Evolutionary conservation across 2,113 vertebrate species (phyloP), one percentile per base, ranked within the genome.

Genomic region (Sapajus apella): DNA sequence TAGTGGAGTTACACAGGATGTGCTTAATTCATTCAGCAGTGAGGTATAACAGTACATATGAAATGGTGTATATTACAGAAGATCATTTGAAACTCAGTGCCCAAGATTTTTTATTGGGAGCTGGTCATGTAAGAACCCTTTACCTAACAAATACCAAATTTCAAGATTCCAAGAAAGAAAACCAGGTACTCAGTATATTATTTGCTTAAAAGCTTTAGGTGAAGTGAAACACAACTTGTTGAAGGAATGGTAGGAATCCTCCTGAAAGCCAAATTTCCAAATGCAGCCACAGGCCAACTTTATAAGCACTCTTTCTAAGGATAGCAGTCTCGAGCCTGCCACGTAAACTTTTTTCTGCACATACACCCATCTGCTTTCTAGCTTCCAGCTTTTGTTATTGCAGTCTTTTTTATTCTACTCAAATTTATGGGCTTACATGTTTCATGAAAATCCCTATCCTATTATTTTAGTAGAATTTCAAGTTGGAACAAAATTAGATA

Each of bases 401-500:
- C 83, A 73, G 81, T 9, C 47, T 96, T 95, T 91, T n/a, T 47
- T n/a, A 79, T 88, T 82, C 25, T 84, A 43, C 23, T 91, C 45
- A 93, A 68, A 96, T 20, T 50, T 75, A 76, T 4, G 10, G 23
- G 35, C n/a, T 91, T 97, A 73, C 66, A 4, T 35, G 56, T 96
- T 93, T 95, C 55, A 88, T 85, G 72, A 91, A 80, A 91, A 83
- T 40, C 21, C 17, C 8, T 97, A 94, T 83, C 40, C 12, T 82
- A 27, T 81, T 94, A 40, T 94, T 87, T 91, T 85, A 86, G 16
- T 73, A 32, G 35, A 52, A 83, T 95, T 97, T 91, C 61, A 97
- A 8, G 11, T 90, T 47, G 91, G 47, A 92, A 95, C 18, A 94
- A 84, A 92, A 61, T 95, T 95, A 87, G 32, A 40, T 55, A 58